These are phyloP conservation scores for Diglossa cyanea DNA, from an alignment of 2,797 vertebrate species.

Conservation along the genomic window DNA sequence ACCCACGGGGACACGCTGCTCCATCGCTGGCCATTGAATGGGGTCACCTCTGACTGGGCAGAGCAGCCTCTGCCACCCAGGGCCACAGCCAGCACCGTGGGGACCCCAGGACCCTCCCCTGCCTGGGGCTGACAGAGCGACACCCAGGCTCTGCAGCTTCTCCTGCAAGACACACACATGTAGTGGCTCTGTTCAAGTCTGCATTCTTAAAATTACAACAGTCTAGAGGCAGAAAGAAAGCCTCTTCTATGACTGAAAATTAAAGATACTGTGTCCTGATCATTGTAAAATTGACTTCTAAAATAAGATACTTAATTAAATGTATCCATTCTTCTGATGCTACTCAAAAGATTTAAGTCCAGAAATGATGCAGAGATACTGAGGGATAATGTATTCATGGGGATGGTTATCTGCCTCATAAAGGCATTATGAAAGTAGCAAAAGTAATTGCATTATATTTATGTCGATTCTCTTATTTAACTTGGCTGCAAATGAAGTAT, in stretches of 20 bases:
- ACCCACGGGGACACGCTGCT: rapidly evolving
- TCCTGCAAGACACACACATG: background rate
- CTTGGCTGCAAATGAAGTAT: slow-evolving; percentile 61
- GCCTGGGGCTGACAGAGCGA: background rate
- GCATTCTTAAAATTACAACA: background rate
- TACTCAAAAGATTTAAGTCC: slow-evolving; percentile 49
- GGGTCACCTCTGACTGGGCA: background rate
- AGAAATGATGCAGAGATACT: slow-evolving; percentile 22
- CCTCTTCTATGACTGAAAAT: background rate
- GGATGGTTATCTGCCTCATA: slow-evolving; percentile 62
- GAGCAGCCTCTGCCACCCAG: background rate
- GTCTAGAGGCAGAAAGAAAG: background rate
- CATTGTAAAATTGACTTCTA: slow-evolving; percentile 33
- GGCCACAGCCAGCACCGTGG: rapidly evolving
- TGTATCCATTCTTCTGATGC: slow-evolving; percentile 44
- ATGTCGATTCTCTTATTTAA: slow-evolving; percentile 69
- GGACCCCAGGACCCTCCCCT: background rate
- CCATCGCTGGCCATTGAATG: rapidly evolving
- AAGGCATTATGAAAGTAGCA: slow-evolving; percentile 49
- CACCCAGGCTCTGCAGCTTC: background rate
- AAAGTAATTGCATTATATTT: slow-evolving; percentile 67
- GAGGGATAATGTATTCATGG: slow-evolving; percentile 42
- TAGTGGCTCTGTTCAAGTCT: background rate
- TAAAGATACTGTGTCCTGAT: slow-evolving; percentile 41
- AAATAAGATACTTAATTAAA: slow-evolving; percentile 68